Conservation (phyloP, 2,797 vertebrate genomes). For the Enteromius viviparus region DNA sequence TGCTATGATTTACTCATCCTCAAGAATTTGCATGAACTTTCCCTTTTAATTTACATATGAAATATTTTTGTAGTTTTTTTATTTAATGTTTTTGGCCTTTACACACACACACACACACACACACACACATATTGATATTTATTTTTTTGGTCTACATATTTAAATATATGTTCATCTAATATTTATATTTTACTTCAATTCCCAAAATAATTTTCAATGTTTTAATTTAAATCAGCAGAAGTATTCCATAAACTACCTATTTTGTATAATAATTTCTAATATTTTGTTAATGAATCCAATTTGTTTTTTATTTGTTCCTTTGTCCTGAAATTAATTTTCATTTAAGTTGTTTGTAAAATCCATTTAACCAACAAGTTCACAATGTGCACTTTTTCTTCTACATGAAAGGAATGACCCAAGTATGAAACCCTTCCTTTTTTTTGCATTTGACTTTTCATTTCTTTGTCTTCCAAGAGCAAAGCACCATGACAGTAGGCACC, state of each 20-base stretch:
- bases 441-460: not conserved
- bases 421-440: not conserved
- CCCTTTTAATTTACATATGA: not conserved
- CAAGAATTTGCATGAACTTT: not conserved
- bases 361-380: not conserved
- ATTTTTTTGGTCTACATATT: not conserved
- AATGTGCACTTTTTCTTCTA: too few relatives aligned
- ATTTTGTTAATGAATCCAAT: not conserved
- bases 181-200: not conserved
- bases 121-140: not conserved
- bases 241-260: not conserved
- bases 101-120: too few relatives aligned
- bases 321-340: not conserved
- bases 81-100: not conserved
- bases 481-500: conserved; percentile 24
- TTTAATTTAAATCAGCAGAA: not conserved
- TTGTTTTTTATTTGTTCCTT: not conserved
- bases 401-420: not conserved
- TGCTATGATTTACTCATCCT: too few relatives aligned
- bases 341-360: not conserved
- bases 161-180: not conserved
- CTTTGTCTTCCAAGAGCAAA: conserved; percentile 6
- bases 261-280: not conserved
- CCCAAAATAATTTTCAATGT: not conserved
- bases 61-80: not conserved